Evolutionary conservation across 1,140 invertebrate genomes (phyloP).

Genomic region (Drosophila melanica): DNA sequence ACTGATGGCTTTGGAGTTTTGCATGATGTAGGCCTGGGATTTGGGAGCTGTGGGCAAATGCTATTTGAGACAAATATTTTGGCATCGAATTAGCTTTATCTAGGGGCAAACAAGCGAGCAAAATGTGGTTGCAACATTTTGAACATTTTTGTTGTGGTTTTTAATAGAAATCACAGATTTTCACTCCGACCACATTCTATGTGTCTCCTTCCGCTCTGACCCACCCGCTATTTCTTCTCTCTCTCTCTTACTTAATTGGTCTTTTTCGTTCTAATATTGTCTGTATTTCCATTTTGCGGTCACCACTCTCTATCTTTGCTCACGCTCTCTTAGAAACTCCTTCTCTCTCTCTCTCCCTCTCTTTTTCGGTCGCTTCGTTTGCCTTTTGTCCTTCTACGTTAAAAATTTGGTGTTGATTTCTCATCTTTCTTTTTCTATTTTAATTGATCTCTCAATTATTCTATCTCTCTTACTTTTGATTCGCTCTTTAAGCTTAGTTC

Average conservation of each 20-base stretch:
- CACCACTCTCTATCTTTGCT: background rate
- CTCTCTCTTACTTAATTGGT: too few relatives aligned
- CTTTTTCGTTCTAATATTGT: background rate
- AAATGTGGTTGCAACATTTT: slow-evolving; percentile 1
- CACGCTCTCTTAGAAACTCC: background rate
- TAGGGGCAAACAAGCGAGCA: background rate
- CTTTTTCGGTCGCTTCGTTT: background rate
- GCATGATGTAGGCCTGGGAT: slow-evolving; percentile 36
- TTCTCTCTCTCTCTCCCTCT: background rate
- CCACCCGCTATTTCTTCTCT: background rate
- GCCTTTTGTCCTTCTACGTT: background rate
- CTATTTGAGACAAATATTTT: slow-evolving; percentile 23
- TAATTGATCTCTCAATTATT: too few relatives aligned
- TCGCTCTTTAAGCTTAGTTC: background rate
- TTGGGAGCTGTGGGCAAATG: slow-evolving; percentile 26
- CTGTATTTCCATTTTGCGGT: background rate
- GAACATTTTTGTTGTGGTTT: slow-evolving; percentile 1
- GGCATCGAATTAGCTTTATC: slow-evolving; percentile 3
- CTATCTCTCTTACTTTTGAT: background rate
- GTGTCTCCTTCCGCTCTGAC: background rate
- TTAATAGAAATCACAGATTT: background rate
- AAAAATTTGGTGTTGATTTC: background rate
- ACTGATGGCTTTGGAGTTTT: slow-evolving; percentile 42
- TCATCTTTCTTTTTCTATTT: background rate
- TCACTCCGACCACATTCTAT: background rate